Percentiles rank a stretch among this genome's conserved stretches.
Evolutionary conservation across 2,113 vertebrate genomes (phyloP).

Genomic region (Columba livia): DNA sequence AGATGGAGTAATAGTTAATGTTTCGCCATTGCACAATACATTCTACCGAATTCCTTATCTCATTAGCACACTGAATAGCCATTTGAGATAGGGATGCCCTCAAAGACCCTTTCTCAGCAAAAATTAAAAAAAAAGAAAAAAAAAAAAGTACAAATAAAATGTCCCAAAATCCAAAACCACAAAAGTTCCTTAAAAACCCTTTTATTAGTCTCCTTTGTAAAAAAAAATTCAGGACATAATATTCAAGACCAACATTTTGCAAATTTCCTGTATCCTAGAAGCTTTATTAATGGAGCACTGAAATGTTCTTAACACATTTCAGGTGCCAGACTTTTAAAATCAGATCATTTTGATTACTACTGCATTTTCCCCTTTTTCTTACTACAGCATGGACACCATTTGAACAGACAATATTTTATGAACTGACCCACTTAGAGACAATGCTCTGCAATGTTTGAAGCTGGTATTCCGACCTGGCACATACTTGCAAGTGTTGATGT

Average conservation of each 20-base stretch:
- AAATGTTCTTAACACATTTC: neutral
- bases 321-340: neutral
- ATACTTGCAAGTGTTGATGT: neutral
- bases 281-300: neutral
- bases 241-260: neutral
- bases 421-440: conserved; percentile 48
- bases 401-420: conserved; percentile 25
- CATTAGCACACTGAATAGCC: neutral
- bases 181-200: neutral
- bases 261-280: conserved; percentile 1
- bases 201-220: neutral
- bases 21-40: neutral
- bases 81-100: neutral
- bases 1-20: neutral
- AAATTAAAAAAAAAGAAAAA: neutral
- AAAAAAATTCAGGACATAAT: neutral
- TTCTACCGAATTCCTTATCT: neutral
- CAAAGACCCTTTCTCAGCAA: neutral
- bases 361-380: neutral
- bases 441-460: neutral
- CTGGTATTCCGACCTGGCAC: neutral
- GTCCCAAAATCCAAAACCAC: neutral
- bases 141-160: neutral
- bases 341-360: neutral
- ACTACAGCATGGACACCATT: neutral